phyloP scores from a whole-genome alignment of 2,888 invertebrate genomes.

The Charanyca ferruginea region DNA sequence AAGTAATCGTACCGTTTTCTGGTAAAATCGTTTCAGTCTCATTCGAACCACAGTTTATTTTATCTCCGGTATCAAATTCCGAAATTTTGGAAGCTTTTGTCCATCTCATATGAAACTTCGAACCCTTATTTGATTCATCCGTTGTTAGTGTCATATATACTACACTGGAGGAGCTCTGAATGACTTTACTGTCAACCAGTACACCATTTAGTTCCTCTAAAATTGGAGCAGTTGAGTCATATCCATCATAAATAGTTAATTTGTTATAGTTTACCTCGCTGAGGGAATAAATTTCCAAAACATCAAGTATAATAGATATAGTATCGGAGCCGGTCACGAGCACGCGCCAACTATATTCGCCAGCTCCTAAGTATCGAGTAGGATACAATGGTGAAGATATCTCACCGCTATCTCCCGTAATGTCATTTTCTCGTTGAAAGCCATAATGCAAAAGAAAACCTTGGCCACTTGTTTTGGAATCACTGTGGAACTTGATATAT shows the following conservation, averaged over 20 bases:
- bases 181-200: conserved; percentile 66
- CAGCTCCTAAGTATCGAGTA: conserved; percentile 79
- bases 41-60: conserved; percentile 82
- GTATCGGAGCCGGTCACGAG: conserved; percentile 81
- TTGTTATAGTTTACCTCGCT: conserved; percentile 76
- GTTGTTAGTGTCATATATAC: conserved; percentile 91
- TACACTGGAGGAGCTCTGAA: conserved; percentile 92
- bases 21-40: conserved; percentile 72
- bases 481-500: conserved; percentile 95
- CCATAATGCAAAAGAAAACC: conserved; percentile 95
- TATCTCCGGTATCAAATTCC: conserved; percentile 43
- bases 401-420: conserved; percentile 92
- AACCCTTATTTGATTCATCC: conserved; percentile 84
- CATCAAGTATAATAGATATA: conserved; percentile 73
- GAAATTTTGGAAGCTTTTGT: conserved; percentile 63
- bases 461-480: conserved; percentile 88
- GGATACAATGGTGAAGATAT: conserved; percentile 96
- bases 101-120: conserved; percentile 81
- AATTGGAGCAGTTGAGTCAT: conserved; percentile 91
- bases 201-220: conserved; percentile 91
- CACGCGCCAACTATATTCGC: conserved; percentile 93
- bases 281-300: conserved; percentile 78
- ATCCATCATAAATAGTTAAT: conserved; percentile 94
- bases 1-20: conserved; percentile 61
- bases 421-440: conserved; percentile 93